Evolutionary conservation across 2,797 vertebrate species (phyloP).

Genomic region (Falco columbarius): DNA sequence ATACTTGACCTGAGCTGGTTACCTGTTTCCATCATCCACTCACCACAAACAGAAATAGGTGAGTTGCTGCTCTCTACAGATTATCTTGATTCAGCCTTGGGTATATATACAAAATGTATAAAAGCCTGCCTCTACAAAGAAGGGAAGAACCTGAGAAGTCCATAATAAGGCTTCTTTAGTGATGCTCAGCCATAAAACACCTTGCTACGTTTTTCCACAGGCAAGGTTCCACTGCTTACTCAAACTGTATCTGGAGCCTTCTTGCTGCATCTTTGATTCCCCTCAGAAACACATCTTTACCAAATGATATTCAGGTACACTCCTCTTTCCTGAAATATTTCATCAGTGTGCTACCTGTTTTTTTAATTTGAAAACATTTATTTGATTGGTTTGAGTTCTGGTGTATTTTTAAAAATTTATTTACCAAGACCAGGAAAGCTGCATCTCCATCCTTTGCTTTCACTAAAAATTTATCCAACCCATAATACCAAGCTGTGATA

Average conservation of each 20-base stretch:
- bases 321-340: neutral
- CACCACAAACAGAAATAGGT: neutral
- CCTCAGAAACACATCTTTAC: neutral
- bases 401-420: neutral
- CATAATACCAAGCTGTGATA: neutral
- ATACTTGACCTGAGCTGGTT: neutral
- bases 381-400: neutral
- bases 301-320: neutral
- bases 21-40: neutral
- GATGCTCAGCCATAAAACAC: neutral
- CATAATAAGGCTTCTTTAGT: neutral
- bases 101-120: neutral
- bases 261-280: neutral
- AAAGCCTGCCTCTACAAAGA: neutral
- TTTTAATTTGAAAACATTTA: neutral
- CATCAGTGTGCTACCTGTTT: rapidly evolving
- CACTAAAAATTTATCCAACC: neutral
- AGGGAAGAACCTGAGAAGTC: neutral
- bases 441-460: neutral
- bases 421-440: neutral
- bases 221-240: neutral
- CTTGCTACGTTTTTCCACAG: rapidly evolving
- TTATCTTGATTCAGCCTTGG: neutral
- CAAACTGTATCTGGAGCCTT: neutral
- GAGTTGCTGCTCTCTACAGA: neutral